A percentile compares a stretch with the other conserved stretches of the same genome.
phyloP scores from a whole-genome alignment of 2,113 vertebrate species.

The Vombatus ursinus region DNA sequence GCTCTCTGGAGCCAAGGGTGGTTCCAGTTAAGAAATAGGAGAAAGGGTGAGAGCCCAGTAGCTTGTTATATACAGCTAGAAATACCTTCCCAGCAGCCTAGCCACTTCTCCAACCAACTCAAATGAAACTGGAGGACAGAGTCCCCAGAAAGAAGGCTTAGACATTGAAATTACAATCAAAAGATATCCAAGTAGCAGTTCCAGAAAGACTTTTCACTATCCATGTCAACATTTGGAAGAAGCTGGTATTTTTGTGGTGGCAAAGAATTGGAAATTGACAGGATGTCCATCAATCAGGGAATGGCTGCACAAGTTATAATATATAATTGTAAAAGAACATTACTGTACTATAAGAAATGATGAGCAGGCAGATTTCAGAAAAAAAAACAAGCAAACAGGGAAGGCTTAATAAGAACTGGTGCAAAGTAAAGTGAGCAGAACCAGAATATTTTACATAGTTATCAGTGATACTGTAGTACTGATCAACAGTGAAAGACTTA shows the following conservation, averaged over 20 bases:
- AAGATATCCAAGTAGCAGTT: neutral
- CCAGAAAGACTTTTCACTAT: neutral
- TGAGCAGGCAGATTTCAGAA: neutral
- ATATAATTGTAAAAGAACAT: neutral
- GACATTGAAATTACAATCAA: neutral
- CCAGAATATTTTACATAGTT: neutral
- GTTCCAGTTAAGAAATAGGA: neutral
- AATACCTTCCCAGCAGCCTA: neutral
- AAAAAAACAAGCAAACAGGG: neutral
- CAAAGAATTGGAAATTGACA: neutral
- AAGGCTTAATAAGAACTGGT: neutral
- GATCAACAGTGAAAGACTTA: neutral
- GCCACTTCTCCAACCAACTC: slow-evolving; percentile 9
- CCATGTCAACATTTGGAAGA: slow-evolving; percentile 24
- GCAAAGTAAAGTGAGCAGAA: neutral
- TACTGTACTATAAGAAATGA: neutral
- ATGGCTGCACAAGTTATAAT: neutral
- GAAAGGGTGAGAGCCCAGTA: slow-evolving; percentile 1
- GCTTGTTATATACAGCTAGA: neutral
- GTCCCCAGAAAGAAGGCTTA: neutral
- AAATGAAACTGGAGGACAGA: slow-evolving; percentile 14
- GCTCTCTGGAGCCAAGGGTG: neutral
- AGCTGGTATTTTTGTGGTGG: neutral
- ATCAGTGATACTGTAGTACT: neutral
- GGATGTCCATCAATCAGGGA: neutral